phyloP scores from a whole-genome alignment of 53 echinoderm and acorn worm species.

The Crossaster papposus region DNA sequence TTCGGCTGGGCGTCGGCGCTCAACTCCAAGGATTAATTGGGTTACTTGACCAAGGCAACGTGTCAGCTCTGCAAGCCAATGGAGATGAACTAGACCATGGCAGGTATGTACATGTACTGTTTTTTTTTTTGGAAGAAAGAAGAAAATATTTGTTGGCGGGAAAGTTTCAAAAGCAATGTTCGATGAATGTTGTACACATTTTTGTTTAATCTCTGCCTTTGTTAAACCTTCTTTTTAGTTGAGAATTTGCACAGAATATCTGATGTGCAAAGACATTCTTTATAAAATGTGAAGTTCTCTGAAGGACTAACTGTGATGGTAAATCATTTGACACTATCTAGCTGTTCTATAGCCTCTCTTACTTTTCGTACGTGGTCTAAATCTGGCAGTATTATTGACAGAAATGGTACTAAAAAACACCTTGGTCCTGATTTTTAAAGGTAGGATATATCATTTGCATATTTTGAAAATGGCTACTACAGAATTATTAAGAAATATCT shows the following conservation, averaged over 20 bases:
- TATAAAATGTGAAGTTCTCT: not conserved
- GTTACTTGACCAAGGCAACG: not conserved
- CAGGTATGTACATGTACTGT: conserved; percentile 31
- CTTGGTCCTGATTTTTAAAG: too few species aligned
- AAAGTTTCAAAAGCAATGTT: not conserved
- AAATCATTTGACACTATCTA: too few species aligned
- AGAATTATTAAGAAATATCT: too few species aligned
- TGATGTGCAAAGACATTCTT: not conserved
- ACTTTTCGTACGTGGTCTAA: too few species aligned
- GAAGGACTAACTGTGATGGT: not conserved
- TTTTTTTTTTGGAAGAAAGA: not conserved
- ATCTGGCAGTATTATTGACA: too few species aligned
- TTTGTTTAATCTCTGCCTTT: not conserved
- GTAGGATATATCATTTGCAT: too few species aligned
- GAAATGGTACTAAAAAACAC: too few species aligned
- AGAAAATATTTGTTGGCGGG: not conserved
- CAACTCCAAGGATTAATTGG: conserved; percentile 4
- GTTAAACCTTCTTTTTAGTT: not conserved
- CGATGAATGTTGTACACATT: not conserved
- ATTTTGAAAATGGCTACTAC: too few species aligned
- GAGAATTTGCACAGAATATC: not conserved
- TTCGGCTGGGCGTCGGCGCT: not conserved
- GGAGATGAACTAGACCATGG: not conserved
- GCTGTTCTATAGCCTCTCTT: too few species aligned
- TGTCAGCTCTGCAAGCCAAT: not conserved